These are phyloP conservation scores for Ochropacha duplaris DNA, from an alignment of 2,888 invertebrate species.

Conservation along the genomic window DNA sequence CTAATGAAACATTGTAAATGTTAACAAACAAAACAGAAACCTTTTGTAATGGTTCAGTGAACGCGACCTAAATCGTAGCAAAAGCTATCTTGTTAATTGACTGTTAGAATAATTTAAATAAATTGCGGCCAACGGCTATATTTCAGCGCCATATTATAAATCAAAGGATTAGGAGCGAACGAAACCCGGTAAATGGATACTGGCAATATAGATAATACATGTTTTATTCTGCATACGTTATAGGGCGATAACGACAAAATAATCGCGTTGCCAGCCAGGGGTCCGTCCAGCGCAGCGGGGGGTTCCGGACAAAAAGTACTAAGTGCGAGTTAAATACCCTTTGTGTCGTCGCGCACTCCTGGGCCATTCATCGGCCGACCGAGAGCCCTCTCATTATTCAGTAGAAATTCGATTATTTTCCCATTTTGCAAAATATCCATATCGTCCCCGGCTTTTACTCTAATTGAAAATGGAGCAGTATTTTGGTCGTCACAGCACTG, in stretches of 20 bases:
- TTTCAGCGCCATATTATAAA: slow-evolving; percentile 76
- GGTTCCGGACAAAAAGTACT: slow-evolving; percentile 74
- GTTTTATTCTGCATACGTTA: slow-evolving; percentile 80
- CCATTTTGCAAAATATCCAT: slow-evolving; percentile 82
- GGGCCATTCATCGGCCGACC: slow-evolving; percentile 64
- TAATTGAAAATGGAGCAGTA: slow-evolving; percentile 76
- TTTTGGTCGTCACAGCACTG: slow-evolving; percentile 58
- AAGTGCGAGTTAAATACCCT: slow-evolving; percentile 82
- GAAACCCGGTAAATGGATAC: slow-evolving; percentile 72
- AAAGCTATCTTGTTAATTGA: slow-evolving; percentile 81
- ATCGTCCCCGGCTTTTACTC: slow-evolving; percentile 77
- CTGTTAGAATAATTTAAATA: slow-evolving; percentile 80
- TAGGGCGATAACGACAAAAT: slow-evolving; percentile 78
- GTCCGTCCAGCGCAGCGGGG: slow-evolving; percentile 54
- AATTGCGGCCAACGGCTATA: slow-evolving; percentile 74
- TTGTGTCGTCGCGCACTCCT: slow-evolving; percentile 73
- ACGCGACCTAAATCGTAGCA: slow-evolving; percentile 53
- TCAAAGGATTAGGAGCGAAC: slow-evolving; percentile 76
- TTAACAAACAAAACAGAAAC: slow-evolving; percentile 29
- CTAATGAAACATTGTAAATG: slow-evolving; percentile 36
- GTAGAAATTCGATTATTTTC: slow-evolving; percentile 82
- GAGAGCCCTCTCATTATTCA: slow-evolving; percentile 81
- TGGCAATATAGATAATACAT: slow-evolving; percentile 75
- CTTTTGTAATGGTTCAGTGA: slow-evolving; percentile 43
- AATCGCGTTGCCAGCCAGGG: slow-evolving; percentile 56